Evolutionary conservation across 2,797 vertebrate genomes (phyloP).

Genomic region (Sebastes elongatus): DNA sequence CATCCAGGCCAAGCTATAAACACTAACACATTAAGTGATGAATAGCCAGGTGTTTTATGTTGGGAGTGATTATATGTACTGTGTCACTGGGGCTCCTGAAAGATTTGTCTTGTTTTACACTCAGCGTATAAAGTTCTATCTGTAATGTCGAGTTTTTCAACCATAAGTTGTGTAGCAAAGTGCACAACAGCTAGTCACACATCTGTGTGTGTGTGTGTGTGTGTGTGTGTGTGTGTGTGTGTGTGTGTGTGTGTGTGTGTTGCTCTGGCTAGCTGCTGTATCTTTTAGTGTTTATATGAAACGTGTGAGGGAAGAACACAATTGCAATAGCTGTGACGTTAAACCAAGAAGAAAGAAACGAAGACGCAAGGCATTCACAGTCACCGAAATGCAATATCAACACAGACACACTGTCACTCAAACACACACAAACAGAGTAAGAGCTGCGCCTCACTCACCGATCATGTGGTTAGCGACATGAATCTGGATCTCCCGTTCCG

Average conservation of each 20-base stretch:
- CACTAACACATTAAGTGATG: not conserved
- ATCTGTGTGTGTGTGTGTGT: not conserved
- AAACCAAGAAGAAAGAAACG: not conserved
- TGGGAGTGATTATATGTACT: not conserved
- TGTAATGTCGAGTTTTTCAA: not conserved
- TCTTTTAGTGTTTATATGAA: not conserved
- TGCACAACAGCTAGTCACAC: constrained; percentile 70
- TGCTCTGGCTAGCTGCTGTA: not conserved
- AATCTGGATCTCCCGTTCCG: constrained; percentile 98
- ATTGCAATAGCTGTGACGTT: not conserved
- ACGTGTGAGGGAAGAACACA: not conserved
- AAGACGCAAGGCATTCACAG: constrained; percentile 12
- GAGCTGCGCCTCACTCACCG: constrained; percentile 85
- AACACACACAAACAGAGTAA: not conserved
- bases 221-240: not conserved
- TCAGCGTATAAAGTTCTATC: not conserved
- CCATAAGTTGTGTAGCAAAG: constrained; percentile 41
- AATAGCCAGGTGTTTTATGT: not conserved
- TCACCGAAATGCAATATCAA: constrained; percentile 14
- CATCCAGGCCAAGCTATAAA: not conserved
- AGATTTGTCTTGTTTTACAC: not conserved
- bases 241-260: not conserved
- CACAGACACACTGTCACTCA: not conserved
- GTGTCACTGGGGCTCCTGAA: not conserved
- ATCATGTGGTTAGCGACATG: constrained; percentile 99